Evolutionary conservation across 2,888 invertebrate species (phyloP), one percentile per base, ranked within the genome.

Genomic region (Drosophila multiciliata): DNA sequence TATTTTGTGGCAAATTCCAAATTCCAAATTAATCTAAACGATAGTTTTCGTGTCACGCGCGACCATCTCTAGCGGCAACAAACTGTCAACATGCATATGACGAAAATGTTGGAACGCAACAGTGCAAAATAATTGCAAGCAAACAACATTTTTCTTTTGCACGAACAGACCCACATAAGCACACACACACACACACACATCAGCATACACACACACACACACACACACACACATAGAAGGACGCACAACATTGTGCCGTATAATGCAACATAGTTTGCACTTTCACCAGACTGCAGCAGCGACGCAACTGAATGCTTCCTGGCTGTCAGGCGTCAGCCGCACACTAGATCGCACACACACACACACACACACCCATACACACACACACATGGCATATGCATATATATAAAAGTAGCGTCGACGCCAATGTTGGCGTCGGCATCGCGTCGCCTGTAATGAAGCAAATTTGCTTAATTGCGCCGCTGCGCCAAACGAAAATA

Each of bases 401-500:
- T 54, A 61, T 66, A 61, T 66, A 55, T 55, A 66, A 53, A 53
- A 60, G 45, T 59, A 61, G 33, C 66, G 77, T 38, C 53, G 50
- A 65, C 68, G 55, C 26, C 66, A 15, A 8, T 20, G 8, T 8
- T 38, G 26, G 35, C 59, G 45, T 20, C 66, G 61, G 49, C 81
- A 61, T 45, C 66, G 72, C 64, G 66, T 70, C 52, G 69, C 55
- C 75, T 82, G 83, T 80, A 81, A 81, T 81, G 77, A 81, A 81
- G 81, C 83, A 81, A 81, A 81, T 81, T 81, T 83, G 80, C 81
- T 83, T 81, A 80, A 81, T 81, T 81, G 77, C 81, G 82, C 69
- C 79, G 79, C 82, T 69, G 82, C 73, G 62, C 64, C 78, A 79
- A 79, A 78, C 78, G 77, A 79, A 79, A 79, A 79, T 79, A 79